These are phyloP conservation scores for Eupsilia transversa DNA, from an alignment of 2,888 invertebrate genomes.

Conservation along the genomic window DNA sequence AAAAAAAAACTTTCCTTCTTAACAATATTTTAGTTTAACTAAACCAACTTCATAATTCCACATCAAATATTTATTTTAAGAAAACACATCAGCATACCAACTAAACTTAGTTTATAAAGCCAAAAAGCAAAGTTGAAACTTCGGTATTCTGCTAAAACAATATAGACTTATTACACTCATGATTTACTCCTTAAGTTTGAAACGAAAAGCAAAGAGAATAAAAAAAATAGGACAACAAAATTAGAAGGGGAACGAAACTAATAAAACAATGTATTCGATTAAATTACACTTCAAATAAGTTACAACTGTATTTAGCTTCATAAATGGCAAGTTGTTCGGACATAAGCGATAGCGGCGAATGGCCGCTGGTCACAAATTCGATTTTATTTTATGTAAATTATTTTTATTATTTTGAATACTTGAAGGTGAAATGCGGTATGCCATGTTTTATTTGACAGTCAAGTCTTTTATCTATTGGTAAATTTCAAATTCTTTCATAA, in stretches of 20 bases:
- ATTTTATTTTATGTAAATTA: neutral
- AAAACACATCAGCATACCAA: conserved; percentile 20
- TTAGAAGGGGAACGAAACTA: conserved; percentile 51
- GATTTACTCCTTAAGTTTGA: conserved; percentile 40
- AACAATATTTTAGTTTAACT: conserved; percentile 20
- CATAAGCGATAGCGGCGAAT: conserved; percentile 48
- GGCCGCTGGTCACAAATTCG: neutral
- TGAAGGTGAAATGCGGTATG: neutral
- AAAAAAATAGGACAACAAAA: conserved; percentile 16
- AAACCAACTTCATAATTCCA: conserved; percentile 8
- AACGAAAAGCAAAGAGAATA: conserved; percentile 22
- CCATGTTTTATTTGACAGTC: neutral
- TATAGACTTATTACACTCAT: conserved; percentile 39
- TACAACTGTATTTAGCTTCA: conserved; percentile 41
- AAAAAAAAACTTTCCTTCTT: neutral
- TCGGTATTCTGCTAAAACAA: conserved; percentile 29
- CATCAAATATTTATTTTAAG: conserved; percentile 26
- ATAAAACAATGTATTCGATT: conserved; percentile 67
- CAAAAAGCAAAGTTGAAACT: conserved; percentile 47
- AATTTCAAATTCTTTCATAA: neutral
- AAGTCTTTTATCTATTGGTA: neutral
- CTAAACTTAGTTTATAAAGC: conserved; percentile 33
- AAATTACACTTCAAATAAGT: conserved; percentile 61
- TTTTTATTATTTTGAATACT: neutral
- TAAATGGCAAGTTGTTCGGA: neutral